A percentile compares a stretch with the other conserved stretches of the same genome.
These are phyloP conservation scores for Rhingia rostrata DNA, from an alignment of 2,888 invertebrate genomes.

Conservation along the genomic window DNA sequence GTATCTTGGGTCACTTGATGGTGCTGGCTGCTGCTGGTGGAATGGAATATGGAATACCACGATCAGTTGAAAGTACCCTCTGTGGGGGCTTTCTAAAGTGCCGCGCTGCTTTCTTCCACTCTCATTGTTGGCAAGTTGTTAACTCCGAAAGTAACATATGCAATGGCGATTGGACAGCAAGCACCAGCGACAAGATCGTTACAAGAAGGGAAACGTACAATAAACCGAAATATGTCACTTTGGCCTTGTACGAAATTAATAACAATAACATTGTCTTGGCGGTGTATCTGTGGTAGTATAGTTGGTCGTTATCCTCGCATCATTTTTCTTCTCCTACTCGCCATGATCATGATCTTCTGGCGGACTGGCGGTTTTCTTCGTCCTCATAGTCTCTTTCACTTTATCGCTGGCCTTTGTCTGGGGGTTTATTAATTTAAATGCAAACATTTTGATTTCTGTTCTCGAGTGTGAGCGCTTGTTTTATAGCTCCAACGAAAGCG, in stretches of 20 bases:
- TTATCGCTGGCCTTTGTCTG: neutral
- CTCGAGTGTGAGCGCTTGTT: constrained; percentile 15
- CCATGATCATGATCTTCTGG: neutral
- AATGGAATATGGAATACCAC: neutral
- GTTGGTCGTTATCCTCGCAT: neutral
- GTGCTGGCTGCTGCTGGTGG: neutral
- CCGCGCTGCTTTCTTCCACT: constrained; percentile 36
- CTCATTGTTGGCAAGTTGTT: constrained; percentile 26
- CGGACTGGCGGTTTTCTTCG: too few relatives aligned
- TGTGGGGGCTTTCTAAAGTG: constrained; percentile 56
- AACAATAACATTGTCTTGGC: constrained; percentile 29
- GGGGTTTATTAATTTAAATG: neutral
- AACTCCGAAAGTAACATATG: constrained; percentile 40
- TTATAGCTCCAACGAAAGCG: neutral
- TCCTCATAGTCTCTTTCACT: neutral
- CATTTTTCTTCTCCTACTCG: neutral
- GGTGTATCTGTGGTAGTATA: neutral
- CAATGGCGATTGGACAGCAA: constrained; percentile 47
- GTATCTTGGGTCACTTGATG: constrained; percentile 21
- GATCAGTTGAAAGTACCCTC: constrained; percentile 8
- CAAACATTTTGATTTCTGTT: constrained; percentile 14
- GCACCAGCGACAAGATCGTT: constrained; percentile 27
- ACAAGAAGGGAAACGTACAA: constrained; percentile 28
- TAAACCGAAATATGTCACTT: constrained; percentile 51
- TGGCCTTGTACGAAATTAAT: constrained; percentile 51